Evolutionary conservation across 2,888 invertebrate genomes (phyloP), one percentile per base, ranked within the genome.

Genomic region (Busseola fusca): DNA sequence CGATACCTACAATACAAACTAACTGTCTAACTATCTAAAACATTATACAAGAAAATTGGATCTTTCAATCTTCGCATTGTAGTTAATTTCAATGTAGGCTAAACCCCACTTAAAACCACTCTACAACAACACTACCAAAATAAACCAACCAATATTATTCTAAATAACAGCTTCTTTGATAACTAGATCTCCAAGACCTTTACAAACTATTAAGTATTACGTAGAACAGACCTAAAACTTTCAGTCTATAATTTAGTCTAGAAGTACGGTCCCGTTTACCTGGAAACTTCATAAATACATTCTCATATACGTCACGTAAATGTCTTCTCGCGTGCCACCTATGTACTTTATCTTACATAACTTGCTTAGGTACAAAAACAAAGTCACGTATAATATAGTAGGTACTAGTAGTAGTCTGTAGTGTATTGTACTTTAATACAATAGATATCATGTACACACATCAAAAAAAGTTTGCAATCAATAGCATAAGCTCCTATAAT

Each of bases 201-300:
- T 27, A 34, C 18, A 27, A 42, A 62, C 37, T 75, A n/a, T 10
- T 34, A 27, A 27, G 25, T 34, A 60, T 18, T 27, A 18, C 10
- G 16, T 57, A 58, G 30, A 69, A 69, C 52, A 58, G 37, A 63
- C 34, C 48, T 54, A 12, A 60, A 75, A 77, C 71, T 75, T 75
- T 45, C 12, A 37, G 45, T 54, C 12, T n/a, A 30, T 25, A 58
- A 25, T 64, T 27, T 16, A 48, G 27, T 21, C 34, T 72, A 54
- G 50, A 64, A 45, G 14, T 64, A 37, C 48, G 42, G n/a, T n/a
- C 21, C 27, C 34, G 48, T 56, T 56, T 63, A 59, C 74, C 58
- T 63, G 40, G 27, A 12, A 62, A 72, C 60, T 76, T 78, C 25
- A 62, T 76, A 78, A 71, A 62, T 56, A 72, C 50, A 76, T 78